A percentile compares a stretch with the other conserved stretches of the same genome.
phyloP scores from a whole-genome alignment of 1,140 invertebrate species.

The Halictus rubicundus region DNA sequence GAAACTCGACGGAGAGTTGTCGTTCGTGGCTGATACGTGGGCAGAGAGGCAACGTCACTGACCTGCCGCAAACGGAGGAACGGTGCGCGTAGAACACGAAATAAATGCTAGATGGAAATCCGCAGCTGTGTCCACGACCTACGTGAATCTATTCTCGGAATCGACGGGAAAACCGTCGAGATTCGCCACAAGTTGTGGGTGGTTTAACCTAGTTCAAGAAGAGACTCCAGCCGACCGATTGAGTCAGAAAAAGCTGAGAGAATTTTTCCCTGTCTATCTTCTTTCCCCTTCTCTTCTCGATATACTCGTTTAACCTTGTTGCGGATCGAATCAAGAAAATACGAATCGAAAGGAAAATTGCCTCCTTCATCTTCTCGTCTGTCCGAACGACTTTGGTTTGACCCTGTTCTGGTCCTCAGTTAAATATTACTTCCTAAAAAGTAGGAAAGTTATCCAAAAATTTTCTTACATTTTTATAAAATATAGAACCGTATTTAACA shows the following conservation, averaged over 20 bases:
- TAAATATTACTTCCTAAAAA: no score
- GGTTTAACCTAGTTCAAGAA: conserved; percentile 26
- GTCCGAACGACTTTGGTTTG: no score
- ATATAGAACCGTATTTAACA: no score
- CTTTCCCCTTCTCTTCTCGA: no score
- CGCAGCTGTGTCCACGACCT: conserved; percentile 57
- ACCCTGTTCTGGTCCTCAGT: no score
- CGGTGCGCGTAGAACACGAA: conserved; percentile 48
- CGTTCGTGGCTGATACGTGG: conserved; percentile 49
- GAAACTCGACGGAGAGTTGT: conserved; percentile 28
- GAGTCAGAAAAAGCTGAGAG: background rate
- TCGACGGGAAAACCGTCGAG: conserved; percentile 21
- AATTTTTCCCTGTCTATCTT: no score
- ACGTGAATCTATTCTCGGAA: conserved; percentile 66
- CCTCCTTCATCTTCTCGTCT: no score
- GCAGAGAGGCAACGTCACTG: conserved; percentile 52
- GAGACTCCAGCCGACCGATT: background rate
- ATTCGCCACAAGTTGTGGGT: conserved; percentile 10
- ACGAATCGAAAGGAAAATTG: no score
- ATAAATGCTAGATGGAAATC: conserved; percentile 56
- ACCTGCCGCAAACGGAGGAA: conserved; percentile 55
- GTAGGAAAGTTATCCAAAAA: no score
- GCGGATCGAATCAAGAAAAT: no score
- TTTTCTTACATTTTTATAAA: no score
- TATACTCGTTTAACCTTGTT: no score